A percentile compares a stretch with the other conserved stretches of the same genome.
Conservation (phyloP, 2,113 vertebrate species). For the Ictidomys tridecemlineatus region DNA sequence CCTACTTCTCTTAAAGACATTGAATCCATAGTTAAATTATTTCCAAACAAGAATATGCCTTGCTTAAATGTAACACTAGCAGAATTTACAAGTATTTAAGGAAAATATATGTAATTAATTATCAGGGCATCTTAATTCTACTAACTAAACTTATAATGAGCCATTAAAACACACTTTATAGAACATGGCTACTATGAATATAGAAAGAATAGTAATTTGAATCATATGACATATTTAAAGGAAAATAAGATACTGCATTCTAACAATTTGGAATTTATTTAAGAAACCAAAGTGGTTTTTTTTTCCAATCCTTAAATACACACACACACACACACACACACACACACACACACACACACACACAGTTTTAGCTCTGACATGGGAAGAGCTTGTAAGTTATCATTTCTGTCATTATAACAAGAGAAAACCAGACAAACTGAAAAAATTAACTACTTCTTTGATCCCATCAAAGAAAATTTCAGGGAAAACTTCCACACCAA, state of each 20-base stretch:
- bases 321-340: too few species aligned
- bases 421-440: not conserved
- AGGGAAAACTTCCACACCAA: not conserved
- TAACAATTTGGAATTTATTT: not conserved
- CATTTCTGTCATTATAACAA: not conserved
- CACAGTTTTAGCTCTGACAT: not conserved
- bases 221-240: not conserved
- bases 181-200: not conserved
- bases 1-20: not conserved
- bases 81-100: not conserved
- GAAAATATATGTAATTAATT: slow-evolving; percentile 11
- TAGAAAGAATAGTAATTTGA: not conserved
- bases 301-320: not conserved
- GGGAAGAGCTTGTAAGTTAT: not conserved
- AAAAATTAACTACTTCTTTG: not conserved
- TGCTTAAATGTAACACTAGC: not conserved
- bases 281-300: not conserved
- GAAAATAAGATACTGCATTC: not conserved
- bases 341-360: too few species aligned
- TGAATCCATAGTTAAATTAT: not conserved
- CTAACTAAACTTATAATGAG: not conserved
- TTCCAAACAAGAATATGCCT: not conserved
- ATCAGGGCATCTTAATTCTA: not conserved
- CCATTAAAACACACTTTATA: not conserved
- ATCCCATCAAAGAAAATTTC: not conserved